phyloP scores from a whole-genome alignment of 2,113 vertebrate genomes.

The Forbesichthys papilliferus region DNA sequence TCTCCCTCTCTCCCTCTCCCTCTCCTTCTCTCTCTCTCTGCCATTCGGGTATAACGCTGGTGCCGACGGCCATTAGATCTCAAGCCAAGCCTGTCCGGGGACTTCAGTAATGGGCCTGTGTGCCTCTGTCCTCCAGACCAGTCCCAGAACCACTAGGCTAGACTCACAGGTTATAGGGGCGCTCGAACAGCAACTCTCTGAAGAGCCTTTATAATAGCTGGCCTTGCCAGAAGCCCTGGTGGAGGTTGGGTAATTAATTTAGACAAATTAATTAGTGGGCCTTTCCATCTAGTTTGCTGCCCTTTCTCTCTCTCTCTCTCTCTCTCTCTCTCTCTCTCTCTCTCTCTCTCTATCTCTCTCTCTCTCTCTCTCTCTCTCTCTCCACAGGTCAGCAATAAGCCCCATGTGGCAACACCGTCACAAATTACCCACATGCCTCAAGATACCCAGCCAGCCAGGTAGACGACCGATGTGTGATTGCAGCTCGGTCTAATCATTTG shows the following conservation, averaged over 20 bases:
- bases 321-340: constrained; percentile 10
- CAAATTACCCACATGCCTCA: constrained; percentile 64
- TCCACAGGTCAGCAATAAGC: constrained; percentile 76
- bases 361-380: constrained; percentile 12
- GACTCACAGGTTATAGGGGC: constrained; percentile 33
- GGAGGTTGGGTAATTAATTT: constrained; percentile 72
- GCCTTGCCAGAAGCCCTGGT: constrained; percentile 66
- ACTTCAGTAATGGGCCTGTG: constrained; percentile 10
- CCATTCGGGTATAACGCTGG: constrained; percentile 1
- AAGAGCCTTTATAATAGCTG: constrained; percentile 57
- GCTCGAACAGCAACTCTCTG: constrained; percentile 37
- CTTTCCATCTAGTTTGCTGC: constrained; percentile 35
- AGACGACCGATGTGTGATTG: constrained; percentile 22
- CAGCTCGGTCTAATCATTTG: neutral
- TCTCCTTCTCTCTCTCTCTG: neutral
- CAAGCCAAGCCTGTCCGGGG: neutral
- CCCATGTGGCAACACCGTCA: constrained; percentile 55
- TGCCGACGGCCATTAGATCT: neutral
- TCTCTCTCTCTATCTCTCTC: no score
- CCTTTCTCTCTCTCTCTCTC: neutral
- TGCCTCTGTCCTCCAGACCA: constrained; percentile 8
- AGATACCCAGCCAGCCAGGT: constrained; percentile 49
- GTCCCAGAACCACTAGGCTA: neutral
- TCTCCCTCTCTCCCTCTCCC: neutral
- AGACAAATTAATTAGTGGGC: constrained; percentile 68